Evolutionary conservation across 1,140 invertebrate species (phyloP), one percentile per base, ranked within the genome.

Genomic region (Protaetia brevitarsis): DNA sequence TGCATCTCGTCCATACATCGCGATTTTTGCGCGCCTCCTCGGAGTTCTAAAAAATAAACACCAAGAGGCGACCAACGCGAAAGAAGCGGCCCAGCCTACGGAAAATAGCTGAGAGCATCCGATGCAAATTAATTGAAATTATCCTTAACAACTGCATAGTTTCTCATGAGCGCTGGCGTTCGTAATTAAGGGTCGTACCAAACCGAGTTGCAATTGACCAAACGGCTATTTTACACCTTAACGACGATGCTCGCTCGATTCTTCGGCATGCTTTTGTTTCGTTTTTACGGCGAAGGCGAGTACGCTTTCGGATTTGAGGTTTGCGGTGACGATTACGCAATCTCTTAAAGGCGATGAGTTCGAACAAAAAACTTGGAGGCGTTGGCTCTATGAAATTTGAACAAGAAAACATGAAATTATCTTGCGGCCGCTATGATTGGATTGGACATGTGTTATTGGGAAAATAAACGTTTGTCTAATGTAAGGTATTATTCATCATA

Each of bases 61-160:
- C 8, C 41, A 45, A 45, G 16, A 8, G 16, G 3, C 8, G 16
- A 10, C 41, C 3, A 3, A 8, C 2, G 6, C 10, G 4, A 8
- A 19, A 19, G 41, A 19, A 3, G 10, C 41, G 16, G 13, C 16
- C 4, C 41, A 45, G n/a, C 41, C 16, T 19, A 13, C 23, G 13
- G 6, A 72, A 69, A 73, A 66, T 64, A 67, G 68, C 16, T 7
- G 19, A 45, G 69, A 64, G 64, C 66, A 74, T 71, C 71, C 68
- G 68, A 74, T 74, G 72, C 72, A 74, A 74, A 74, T 74, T 74
- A 74, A 74, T 72, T 74, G 71, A 74, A 74, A 72, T 74, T 74
- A 68, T 71, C 68, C 63, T 67, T 66, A 70, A 74, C 72, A 71
- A 72, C 69, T 66, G 72, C 66, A 69, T 67, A 64, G 27, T 69